Conservation (phyloP, 2,888 invertebrate genomes). For the Nasonovia ribisnigri region DNA sequence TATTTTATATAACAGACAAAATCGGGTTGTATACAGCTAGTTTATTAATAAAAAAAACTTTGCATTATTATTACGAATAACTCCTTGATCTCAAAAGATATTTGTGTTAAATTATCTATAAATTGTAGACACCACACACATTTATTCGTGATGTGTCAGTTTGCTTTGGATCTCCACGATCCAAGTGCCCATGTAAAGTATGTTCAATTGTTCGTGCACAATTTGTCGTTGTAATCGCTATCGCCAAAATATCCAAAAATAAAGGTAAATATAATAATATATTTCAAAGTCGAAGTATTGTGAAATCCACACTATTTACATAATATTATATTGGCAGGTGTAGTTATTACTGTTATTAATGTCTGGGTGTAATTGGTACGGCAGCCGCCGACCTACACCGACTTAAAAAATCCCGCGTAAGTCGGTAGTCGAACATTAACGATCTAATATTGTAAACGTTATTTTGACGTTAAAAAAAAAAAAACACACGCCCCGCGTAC, state of each 20-base stretch:
- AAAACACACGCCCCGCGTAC: background rate
- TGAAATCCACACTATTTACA: background rate
- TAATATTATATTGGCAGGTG: background rate
- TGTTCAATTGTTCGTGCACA: background rate
- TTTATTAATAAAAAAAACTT: background rate
- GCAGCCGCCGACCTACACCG: background rate
- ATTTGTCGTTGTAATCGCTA: background rate
- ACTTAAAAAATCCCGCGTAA: background rate
- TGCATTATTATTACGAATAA: background rate
- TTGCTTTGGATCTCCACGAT: background rate
- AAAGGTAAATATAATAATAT: background rate
- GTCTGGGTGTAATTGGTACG: background rate
- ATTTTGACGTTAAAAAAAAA: background rate
- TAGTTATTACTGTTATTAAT: background rate
- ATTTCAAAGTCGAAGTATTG: background rate
- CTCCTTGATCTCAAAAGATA: background rate
- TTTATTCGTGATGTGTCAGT: background rate
- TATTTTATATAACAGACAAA: background rate
- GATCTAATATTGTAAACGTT: background rate
- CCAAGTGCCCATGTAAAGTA: too few relatives aligned
- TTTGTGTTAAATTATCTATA: background rate
- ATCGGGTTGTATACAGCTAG: background rate
- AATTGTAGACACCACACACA: background rate
- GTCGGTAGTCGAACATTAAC: background rate
- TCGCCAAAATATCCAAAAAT: background rate